Percentiles rank a stretch among this genome's conserved stretches.
These are phyloP conservation scores for Delichon dasypus DNA, from an alignment of 2,797 vertebrate species.

Conservation along the genomic window DNA sequence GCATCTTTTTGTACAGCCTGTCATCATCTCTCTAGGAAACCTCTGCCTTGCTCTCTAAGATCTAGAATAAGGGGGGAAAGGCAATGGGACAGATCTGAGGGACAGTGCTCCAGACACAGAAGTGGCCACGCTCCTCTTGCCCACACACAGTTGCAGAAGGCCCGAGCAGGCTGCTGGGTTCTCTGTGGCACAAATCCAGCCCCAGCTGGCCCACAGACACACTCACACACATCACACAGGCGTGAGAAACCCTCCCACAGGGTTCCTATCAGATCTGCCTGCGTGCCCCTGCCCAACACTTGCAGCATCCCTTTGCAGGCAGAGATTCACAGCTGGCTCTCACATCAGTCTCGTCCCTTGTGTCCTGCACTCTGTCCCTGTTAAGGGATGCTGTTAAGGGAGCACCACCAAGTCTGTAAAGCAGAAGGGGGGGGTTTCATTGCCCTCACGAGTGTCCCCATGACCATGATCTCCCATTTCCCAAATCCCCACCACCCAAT, in stretches of 20 bases:
- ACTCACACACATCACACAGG: accelerated
- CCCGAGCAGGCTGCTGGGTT: background rate
- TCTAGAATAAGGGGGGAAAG: background rate
- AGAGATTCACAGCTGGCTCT: background rate
- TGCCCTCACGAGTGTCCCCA: background rate
- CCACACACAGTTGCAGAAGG: background rate
- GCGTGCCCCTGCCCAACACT: background rate
- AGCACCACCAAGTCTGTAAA: accelerated
- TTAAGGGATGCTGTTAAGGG: background rate
- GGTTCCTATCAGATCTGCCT: background rate
- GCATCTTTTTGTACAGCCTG: background rate
- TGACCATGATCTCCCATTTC: background rate
- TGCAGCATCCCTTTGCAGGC: background rate
- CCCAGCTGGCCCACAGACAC: background rate
- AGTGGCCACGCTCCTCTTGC: background rate
- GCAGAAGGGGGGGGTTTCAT: background rate
- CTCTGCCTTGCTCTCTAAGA: background rate
- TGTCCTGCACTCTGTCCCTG: accelerated
- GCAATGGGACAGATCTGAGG: background rate
- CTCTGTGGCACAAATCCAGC: accelerated
- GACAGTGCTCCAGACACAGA: background rate
- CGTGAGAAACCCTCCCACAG: background rate
- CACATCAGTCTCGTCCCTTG: accelerated
- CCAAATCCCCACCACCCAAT: background rate
- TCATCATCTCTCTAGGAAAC: background rate